Evolutionary conservation across 1,140 invertebrate genomes (phyloP), one percentile per base, ranked within the genome.

Genomic region (Drosophila lacertosa): DNA sequence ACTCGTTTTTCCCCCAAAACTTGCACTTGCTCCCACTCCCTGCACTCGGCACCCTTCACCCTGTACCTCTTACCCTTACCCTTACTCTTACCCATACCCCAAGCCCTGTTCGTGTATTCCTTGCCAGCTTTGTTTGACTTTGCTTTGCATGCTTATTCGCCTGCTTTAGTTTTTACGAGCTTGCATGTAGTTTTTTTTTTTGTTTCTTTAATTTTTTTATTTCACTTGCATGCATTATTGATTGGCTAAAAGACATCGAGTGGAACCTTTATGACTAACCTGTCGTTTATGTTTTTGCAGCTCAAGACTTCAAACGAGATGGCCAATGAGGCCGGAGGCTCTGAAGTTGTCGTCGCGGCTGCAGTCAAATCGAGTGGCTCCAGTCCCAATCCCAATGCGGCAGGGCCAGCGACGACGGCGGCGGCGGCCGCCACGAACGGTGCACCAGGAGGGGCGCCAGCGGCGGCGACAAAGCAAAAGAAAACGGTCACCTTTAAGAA

Each of bases 401-500:
- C 29, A 26, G 54, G 33, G 40, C 3, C 53, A 6, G 42, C 58
- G 6, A 6, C 51, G 3, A 29, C 47, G 33, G 15, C 37, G 33
- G 48, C 40, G 37, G 6, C 53, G 11, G 32, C 55, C 7, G 4
- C 53, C 5, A 63, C 11, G 26, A n/a, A 18, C 20, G 50, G 11
- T n/a, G 18, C 54, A 29, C 20, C 50, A 35, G 57, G 50, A 32
- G 57, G 39, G 37, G 48, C 37, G n/a, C 33, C 45, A 1, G 32
- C 62, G 32, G 10, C 59, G 40, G n/a, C 60, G 24, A 51, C 45
- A 2, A 89, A 91, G 47, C 89, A 82, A 62, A 91, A 91, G 77
- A 91, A 91, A 66, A 91, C 89, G 29, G 91, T 91, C 11, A 91
- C 91, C 26, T 91, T 91, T 48, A 90, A 89, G 68, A 91, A 90